Base-by-base conservation (phyloP, 2,113 vertebrate species). In the Willisornis vidua region DNA sequence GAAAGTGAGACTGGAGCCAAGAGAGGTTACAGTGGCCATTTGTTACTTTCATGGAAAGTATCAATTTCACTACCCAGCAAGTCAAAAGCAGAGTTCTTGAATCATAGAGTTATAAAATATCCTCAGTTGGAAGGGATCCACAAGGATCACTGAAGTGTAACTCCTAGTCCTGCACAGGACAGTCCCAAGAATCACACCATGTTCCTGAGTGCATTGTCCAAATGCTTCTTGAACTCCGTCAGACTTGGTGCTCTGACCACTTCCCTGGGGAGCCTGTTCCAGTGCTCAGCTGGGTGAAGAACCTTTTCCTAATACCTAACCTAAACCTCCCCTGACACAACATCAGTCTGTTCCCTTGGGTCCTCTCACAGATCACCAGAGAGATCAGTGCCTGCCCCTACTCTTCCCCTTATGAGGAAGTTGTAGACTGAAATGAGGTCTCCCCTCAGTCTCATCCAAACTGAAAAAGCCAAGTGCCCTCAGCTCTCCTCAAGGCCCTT, bases 291-390 rank as follows among this genome's bases (percentile, higher is more conserved):
- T 39, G 39, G 28, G 3, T 52, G 39, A 46, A n/a, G 19, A 20
- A 59, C 4, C 5, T 39, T n/a, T 54, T 54, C 28, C 16, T 61
- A 18, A 54, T 25, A 41, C 6, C 12, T 5, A 24, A 24, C 6
- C 33, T 59, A 52, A 74, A 20, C 28, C 8, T n/a, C 6, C 37
- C 62, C 6, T 52, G 61, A 29, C 19, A 67, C 15, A 39, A 1
- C 8, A 46, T 52, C 24, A 75, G 28, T 6, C 28, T 10, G 24
- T 46, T 74, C 19, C 5, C 10, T 67, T 0, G 0, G 5, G 10
- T 74, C 12, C 77, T 59, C 33, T 59, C 45, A 13, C 46, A 39
- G 31, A 9, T 39, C 33, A 52, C 5, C 8, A 24, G 1, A 52
- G 43, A 52, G 28, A 74, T 39, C 23, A 39, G 18, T 52, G 28